Percentiles rank a stretch among this genome's conserved stretches.
phyloP scores from a whole-genome alignment of 2,888 invertebrate species.

The Ganaspis brasiliensis region DNA sequence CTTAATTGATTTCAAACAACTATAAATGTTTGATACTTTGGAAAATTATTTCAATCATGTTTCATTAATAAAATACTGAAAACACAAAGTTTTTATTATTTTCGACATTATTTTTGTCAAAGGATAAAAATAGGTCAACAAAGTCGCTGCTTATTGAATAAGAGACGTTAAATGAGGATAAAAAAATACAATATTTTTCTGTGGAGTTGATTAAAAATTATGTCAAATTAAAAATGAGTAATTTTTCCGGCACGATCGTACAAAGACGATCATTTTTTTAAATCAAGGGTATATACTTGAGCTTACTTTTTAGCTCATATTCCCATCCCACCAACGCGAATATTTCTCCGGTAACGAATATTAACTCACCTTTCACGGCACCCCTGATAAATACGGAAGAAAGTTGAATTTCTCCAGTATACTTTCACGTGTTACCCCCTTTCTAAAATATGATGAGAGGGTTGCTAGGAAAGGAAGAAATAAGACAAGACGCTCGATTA shows the following conservation, averaged over 20 bases:
- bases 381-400: constrained; percentile 69
- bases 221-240: constrained; percentile 2
- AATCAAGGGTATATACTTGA: constrained; percentile 40
- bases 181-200: neutral
- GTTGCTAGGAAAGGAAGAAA: constrained; percentile 59
- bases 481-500: constrained; percentile 71
- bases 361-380: constrained; percentile 66
- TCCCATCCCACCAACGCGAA: constrained; percentile 27
- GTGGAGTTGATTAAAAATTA: neutral
- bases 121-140: too few relatives aligned
- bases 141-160: too few relatives aligned
- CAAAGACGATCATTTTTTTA: neutral
- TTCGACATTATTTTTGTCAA: too few relatives aligned
- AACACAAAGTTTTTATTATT: too few relatives aligned
- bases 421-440: constrained; percentile 56
- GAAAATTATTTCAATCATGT: too few relatives aligned
- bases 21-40: too few relatives aligned
- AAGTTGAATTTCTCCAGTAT: constrained; percentile 66
- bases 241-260: neutral
- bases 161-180: too few relatives aligned
- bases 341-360: constrained; percentile 62
- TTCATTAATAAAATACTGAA: too few relatives aligned
- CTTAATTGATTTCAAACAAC: too few relatives aligned
- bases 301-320: constrained; percentile 35
- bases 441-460: constrained; percentile 53